Percentiles rank a stretch among this genome's conserved stretches.
These are phyloP conservation scores for Noctilio leporinus DNA, from an alignment of 2,113 vertebrate species.

Conservation along the genomic window DNA sequence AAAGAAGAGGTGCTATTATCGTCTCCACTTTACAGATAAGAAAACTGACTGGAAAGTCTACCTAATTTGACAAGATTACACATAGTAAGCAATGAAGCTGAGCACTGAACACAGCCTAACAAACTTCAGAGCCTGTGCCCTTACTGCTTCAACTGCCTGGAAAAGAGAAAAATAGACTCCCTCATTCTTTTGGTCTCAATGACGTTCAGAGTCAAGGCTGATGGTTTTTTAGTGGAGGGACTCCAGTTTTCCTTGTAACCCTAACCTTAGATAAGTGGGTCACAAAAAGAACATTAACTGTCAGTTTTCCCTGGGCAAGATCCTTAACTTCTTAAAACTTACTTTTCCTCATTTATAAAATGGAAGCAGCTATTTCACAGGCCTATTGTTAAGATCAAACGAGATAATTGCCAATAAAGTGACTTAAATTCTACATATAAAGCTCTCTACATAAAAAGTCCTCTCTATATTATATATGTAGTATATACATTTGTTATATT, in stretches of 20 bases:
- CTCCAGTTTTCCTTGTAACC: not conserved
- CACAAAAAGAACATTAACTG: not conserved
- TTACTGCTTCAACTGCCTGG: not conserved
- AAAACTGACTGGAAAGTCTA: not conserved
- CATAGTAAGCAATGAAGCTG: not conserved
- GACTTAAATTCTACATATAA: not conserved
- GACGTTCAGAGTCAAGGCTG: not conserved
- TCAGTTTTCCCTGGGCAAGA: not conserved
- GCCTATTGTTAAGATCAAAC: not conserved
- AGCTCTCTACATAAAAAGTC: not conserved
- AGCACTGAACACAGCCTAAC: not conserved
- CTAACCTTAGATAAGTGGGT: not conserved
- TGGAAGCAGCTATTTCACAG: not conserved
- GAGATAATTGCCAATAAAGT: not conserved
- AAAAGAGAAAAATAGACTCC: not conserved
- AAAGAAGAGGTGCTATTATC: not conserved
- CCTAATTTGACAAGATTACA: not conserved
- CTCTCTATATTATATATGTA: not conserved
- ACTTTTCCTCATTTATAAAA: not conserved
- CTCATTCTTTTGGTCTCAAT: not conserved
- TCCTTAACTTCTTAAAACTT: not conserved
- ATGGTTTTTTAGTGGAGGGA: not conserved
- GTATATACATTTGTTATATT: not conserved
- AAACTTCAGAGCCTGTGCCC: not conserved
- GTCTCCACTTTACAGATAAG: not conserved